Conservation (phyloP, 1,140 invertebrate genomes). For the Diachasma alloeum region DNA sequence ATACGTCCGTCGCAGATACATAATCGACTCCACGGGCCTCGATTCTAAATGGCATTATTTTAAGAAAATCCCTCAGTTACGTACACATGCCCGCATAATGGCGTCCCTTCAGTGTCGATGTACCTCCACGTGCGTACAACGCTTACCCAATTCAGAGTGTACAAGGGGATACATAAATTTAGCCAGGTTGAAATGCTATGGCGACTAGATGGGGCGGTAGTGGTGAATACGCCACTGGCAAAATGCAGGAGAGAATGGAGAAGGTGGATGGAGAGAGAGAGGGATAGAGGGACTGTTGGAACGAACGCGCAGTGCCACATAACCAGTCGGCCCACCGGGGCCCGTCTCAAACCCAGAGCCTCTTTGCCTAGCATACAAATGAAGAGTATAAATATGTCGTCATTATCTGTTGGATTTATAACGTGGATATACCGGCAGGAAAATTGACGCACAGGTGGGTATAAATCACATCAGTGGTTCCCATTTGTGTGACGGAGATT, state of each 20-base stretch:
- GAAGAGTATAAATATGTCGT: constrained; percentile 62
- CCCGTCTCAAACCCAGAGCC: constrained; percentile 39
- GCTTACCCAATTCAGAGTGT: constrained; percentile 30
- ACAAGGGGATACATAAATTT: constrained; percentile 46
- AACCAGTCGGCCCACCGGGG: neutral
- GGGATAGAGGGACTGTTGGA: neutral
- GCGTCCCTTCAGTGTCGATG: neutral
- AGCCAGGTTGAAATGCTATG: no score
- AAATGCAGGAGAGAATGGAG: neutral
- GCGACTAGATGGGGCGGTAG: no score
- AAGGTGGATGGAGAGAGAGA: neutral
- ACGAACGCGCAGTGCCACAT: neutral
- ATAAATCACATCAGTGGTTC: neutral
- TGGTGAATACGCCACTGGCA: constrained; percentile 36
- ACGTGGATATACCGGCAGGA: constrained; percentile 39
- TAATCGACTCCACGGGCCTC: constrained; percentile 21
- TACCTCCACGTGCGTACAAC: constrained; percentile 17
- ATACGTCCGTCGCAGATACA: constrained; percentile 30
- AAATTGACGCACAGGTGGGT: constrained; percentile 9
- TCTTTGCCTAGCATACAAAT: constrained; percentile 55
- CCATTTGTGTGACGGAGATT: neutral
- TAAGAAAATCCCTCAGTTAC: constrained; percentile 11
- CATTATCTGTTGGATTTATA: constrained; percentile 59
- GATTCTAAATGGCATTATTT: constrained; percentile 31
- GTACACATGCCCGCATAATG: neutral